Conservation (phyloP, 2,113 vertebrate genomes). For the Prinia subflava region DNA sequence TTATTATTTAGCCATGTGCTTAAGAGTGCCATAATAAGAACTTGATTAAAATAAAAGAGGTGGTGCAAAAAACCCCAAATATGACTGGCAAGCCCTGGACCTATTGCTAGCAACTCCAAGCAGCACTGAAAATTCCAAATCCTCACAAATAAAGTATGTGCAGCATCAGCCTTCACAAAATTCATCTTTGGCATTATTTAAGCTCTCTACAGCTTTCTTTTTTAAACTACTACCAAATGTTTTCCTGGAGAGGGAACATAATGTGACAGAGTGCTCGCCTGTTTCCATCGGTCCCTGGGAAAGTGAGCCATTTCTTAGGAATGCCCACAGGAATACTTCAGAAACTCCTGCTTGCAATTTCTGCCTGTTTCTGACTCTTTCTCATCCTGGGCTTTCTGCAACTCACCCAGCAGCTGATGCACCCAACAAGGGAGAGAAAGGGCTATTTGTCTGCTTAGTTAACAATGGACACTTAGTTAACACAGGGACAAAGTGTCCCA, state of each 20-base stretch:
- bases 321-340: constrained; percentile 46
- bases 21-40: neutral
- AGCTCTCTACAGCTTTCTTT: constrained; percentile 30
- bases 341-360: neutral
- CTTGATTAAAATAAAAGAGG: neutral
- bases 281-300: constrained; percentile 20
- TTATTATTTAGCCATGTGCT: neutral
- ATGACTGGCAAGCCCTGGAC: neutral
- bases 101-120: neutral
- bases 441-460: neutral
- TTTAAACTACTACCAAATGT: constrained; percentile 53
- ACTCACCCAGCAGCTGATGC: neutral
- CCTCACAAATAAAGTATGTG: neutral
- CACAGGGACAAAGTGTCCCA: neutral
- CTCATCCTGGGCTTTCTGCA: neutral
- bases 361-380: neutral
- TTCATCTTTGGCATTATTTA: neutral
- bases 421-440: neutral
- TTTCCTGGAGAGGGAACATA: constrained; percentile 55
- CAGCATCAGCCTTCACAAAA: neutral
- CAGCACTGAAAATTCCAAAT: neutral
- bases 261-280: neutral
- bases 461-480: neutral
- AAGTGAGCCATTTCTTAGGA: neutral
- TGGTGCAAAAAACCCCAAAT: neutral